Conservation (phyloP, 1,140 invertebrate genomes). For the Drosophila chauvacae region DNA sequence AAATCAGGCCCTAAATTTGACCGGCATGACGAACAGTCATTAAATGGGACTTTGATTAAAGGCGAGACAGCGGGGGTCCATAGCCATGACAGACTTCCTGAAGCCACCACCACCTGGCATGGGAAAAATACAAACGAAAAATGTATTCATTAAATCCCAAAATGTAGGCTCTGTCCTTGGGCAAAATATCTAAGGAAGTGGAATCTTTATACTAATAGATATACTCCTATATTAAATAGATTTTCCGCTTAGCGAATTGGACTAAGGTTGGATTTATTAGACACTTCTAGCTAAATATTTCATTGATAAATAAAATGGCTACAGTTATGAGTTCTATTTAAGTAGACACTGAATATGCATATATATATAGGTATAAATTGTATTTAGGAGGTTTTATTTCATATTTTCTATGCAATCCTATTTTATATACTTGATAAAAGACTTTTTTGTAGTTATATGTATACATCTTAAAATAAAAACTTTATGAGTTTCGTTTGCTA, state of each 20-base stretch:
- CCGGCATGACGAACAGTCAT: constrained; percentile 34
- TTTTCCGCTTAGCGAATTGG: background rate
- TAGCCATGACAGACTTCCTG: constrained; percentile 7
- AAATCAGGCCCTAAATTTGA: constrained; percentile 50
- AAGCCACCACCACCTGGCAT: background rate
- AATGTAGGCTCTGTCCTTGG: constrained; percentile 8
- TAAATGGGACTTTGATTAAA: constrained; percentile 23
- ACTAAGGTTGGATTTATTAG: constrained; percentile 21
- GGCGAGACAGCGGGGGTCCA: background rate
- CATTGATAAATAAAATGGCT: constrained; percentile 13
- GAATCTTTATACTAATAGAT: background rate
- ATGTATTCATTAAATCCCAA: background rate
- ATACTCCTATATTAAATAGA: background rate
- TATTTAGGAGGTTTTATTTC: background rate
- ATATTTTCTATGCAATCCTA: background rate
- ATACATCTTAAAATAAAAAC: background rate
- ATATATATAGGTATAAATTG: background rate
- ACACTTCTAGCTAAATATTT: constrained; percentile 17
- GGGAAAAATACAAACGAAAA: background rate
- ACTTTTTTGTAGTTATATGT: no score
- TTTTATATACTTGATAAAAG: background rate
- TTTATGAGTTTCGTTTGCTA: background rate
- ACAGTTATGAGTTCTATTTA: background rate
- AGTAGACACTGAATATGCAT: background rate
- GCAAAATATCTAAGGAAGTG: constrained; percentile 1